A percentile compares a stretch with the other conserved stretches of the same genome.
These are phyloP conservation scores for Clamator glandarius DNA, from an alignment of 2,797 vertebrate species.

Conservation along the genomic window DNA sequence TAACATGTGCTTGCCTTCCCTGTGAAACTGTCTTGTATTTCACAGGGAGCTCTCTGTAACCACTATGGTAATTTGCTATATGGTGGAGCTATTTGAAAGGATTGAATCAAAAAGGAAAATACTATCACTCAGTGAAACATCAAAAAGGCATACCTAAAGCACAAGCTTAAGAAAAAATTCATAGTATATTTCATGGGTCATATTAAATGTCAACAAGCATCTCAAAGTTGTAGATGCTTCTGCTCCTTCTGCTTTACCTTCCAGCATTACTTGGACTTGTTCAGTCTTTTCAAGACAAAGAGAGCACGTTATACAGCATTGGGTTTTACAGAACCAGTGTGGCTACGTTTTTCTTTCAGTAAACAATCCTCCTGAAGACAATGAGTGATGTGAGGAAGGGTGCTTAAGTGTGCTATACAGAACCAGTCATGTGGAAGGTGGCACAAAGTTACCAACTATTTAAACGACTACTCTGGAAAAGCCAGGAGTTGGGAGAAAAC, in stretches of 20 bases:
- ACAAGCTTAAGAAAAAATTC: not conserved
- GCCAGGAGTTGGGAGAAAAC: not conserved
- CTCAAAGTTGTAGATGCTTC: not conserved
- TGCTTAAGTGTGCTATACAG: not conserved
- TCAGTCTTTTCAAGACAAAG: not conserved
- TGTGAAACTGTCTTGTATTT: slow-evolving; percentile 31
- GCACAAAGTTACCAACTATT: not conserved
- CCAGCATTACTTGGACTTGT: not conserved
- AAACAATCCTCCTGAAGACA: not conserved
- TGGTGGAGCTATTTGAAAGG: not conserved
- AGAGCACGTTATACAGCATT: not conserved
- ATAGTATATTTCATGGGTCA: not conserved
- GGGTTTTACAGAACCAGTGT: not conserved
- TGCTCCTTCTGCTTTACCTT: not conserved
- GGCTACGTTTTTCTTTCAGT: not conserved
- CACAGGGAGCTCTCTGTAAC: slow-evolving; percentile 3
- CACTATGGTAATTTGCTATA: slow-evolving; percentile 20
- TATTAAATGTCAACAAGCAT: slow-evolving; percentile 12
- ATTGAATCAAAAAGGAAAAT: slow-evolving; percentile 38
- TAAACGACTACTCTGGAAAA: not conserved
- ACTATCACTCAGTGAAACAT: not conserved
- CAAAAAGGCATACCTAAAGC: slow-evolving; percentile 18
- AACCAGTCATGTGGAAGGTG: not conserved
- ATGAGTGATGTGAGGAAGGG: not conserved
- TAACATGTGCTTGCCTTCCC: slow-evolving; percentile 20